Conservation (phyloP, 2,797 vertebrate species). For the Myripristis jacobus region DNA sequence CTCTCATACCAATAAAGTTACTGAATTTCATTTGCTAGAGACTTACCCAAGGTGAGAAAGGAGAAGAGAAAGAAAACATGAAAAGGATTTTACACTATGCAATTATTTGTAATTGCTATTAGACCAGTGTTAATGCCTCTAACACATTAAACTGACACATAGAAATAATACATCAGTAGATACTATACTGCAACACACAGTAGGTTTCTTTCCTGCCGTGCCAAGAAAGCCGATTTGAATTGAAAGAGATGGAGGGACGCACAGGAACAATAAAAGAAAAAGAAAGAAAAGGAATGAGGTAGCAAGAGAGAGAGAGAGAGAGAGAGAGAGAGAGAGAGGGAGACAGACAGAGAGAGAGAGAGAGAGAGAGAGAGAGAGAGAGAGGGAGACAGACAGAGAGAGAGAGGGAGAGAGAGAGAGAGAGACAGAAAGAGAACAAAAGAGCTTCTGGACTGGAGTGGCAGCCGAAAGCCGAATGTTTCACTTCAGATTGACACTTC, state of each 20-base stretch:
- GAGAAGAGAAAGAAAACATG: not conserved
- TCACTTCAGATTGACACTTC: slow-evolving; percentile 63
- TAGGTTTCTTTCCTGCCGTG: not conserved
- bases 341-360: slow-evolving; percentile 21
- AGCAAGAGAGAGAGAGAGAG: not conserved
- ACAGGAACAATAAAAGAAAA: slow-evolving; percentile 11
- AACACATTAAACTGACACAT: no score
- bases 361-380: slow-evolving; percentile 4
- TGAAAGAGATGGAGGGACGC: slow-evolving; percentile 7
- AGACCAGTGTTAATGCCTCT: no score
- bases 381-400: not conserved
- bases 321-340: no score
- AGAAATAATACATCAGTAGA: no score
- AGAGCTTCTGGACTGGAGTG: slow-evolving; percentile 44
- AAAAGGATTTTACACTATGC: not conserved
- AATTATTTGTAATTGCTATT: no score
- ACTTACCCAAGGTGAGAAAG: no score
- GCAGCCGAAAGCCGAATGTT: slow-evolving; percentile 56
- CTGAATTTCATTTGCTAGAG: no score
- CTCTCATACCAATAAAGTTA: no score
- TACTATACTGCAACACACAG: no score
- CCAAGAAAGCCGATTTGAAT: not conserved
- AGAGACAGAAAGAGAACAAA: slow-evolving; percentile 31
- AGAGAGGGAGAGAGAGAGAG: no score
- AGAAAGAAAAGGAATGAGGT: not conserved